A percentile compares a stretch with the other conserved stretches of the same genome.
Conservation (phyloP, 2,888 invertebrate genomes). For the Sarcophaga variegata region DNA sequence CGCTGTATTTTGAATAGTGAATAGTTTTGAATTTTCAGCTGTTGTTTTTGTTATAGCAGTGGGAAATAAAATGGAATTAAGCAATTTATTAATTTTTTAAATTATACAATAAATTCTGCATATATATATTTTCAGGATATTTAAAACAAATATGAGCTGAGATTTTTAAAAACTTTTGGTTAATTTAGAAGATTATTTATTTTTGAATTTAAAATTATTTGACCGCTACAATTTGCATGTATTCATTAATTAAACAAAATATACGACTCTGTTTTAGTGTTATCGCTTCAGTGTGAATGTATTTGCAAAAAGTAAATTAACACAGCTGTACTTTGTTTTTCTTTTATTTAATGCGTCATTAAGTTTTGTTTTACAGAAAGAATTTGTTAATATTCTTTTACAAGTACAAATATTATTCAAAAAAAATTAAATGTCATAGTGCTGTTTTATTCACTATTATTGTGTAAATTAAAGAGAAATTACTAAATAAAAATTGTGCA, state of each 20-base stretch:
- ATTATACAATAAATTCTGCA: no score
- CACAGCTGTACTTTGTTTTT: neutral
- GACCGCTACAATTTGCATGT: no score
- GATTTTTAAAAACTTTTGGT: no score
- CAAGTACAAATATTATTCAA: neutral
- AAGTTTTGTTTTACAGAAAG: neutral
- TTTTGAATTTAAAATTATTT: no score
- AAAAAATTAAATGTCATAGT: slow-evolving; percentile 16
- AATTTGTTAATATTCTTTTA: neutral
- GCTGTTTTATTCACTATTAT: neutral
- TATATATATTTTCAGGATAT: no score
- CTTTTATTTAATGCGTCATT: slow-evolving; percentile 25
- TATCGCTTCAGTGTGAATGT: neutral
- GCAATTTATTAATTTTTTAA: no score
- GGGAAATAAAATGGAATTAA: no score
- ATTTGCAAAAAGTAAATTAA: neutral
- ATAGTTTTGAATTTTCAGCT: no score
- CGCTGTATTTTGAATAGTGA: no score
- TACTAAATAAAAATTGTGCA: slow-evolving; percentile 2
- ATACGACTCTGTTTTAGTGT: neutral
- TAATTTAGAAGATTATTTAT: no score
- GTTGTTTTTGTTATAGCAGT: no score
- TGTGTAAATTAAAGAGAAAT: neutral
- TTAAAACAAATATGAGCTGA: no score
- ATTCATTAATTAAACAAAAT: neutral